A percentile compares a stretch with the other conserved stretches of the same genome.
phyloP scores from a whole-genome alignment of 2,113 vertebrate genomes.

The Amazona guildingii region DNA sequence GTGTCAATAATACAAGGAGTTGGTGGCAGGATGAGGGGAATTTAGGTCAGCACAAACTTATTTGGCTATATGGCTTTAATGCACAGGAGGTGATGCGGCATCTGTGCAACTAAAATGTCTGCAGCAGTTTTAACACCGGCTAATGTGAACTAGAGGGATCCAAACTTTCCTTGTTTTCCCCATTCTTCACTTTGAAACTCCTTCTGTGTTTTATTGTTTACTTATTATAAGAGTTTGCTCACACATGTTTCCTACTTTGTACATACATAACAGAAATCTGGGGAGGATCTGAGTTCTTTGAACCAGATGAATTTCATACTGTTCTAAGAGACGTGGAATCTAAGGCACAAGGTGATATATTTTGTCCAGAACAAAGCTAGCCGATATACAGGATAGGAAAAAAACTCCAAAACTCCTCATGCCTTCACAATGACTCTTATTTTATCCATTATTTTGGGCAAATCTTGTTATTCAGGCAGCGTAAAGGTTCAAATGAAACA shows the following conservation, averaged over 20 bases:
- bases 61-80: neutral
- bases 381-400: neutral
- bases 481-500: neutral
- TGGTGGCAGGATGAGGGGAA: conserved; percentile 2
- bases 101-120: neutral
- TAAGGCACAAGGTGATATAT: neutral
- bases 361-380: neutral
- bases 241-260: neutral
- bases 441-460: neutral
- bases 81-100: neutral
- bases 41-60: conserved; percentile 34
- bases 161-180: neutral
- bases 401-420: neutral
- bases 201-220: neutral
- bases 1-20: neutral
- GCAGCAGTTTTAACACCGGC: neutral
- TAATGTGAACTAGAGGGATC: neutral
- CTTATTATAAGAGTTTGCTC: neutral
- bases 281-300: neutral
- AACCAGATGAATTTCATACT: neutral
- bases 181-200: neutral
- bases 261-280: neutral
- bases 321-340: neutral
- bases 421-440: neutral
- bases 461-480: neutral